Evolutionary conservation across 2,797 vertebrate genomes (phyloP), one percentile per base, ranked within the genome.

Genomic region (Sciurus vulgaris): DNA sequence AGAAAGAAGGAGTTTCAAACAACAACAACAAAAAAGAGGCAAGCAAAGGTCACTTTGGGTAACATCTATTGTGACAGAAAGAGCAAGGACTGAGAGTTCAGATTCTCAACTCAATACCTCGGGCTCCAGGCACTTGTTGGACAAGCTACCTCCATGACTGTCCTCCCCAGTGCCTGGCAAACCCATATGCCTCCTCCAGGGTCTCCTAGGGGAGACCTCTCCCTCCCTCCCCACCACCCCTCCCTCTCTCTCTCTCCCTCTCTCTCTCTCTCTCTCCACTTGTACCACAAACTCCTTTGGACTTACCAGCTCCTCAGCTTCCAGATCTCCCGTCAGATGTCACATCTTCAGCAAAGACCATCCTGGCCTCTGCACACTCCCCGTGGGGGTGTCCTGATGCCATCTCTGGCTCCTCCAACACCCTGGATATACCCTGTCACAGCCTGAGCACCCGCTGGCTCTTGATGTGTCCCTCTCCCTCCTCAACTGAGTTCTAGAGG

Each of bases 271-370:
- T 61, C 61, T 18, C 28, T 70, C 28, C 47, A 33, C 26, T 5
- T 14, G 28, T 1, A 2, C 30, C 7, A 5, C 3, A 10, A 67
- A 54, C 17, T 5, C 54, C 8, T 11, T 12, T 22, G 4, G 14
- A 30, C 38, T 81, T 8, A 7, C 24, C 63, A 28, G 49, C 18
- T 59, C 63, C 13, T 24, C 38, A 2, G 26, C 14, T 14, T 28
- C 49, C 15, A 8, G 22, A 20, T 30, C 33, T 70, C 14, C 30
- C 38, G n/a, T 83, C 92, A 9, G 70, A 26, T 15, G 5, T 8
- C 74, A 33, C 63, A 24, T 30, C 49, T 41, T 33, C n/a, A 47
- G 54, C 51, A 38, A 82, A 24, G 8, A 1, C 11, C 38, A 20
- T 61, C 5, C 20, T 20, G 47, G 54, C 26, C 49, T 17, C 26